Evolutionary conservation across 2,888 invertebrate species (phyloP).

Genomic region (Andrena camellia): DNA sequence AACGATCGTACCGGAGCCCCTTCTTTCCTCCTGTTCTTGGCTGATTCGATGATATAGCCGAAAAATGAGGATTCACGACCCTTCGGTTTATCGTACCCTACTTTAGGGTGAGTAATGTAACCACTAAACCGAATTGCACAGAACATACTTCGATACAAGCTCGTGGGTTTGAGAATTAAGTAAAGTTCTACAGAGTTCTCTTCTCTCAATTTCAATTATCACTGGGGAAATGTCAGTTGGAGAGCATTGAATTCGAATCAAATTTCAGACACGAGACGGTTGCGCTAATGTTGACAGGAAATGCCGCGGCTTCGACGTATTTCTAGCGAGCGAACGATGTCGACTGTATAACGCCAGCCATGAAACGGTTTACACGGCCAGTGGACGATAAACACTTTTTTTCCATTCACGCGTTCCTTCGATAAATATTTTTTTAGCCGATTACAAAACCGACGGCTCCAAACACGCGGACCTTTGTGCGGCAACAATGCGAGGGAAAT

Average conservation of each 20-base stretch:
- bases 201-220: neutral
- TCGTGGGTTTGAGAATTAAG: neutral
- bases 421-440: slow-evolving; percentile 59
- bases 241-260: slow-evolving; percentile 1
- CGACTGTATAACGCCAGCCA: slow-evolving; percentile 7
- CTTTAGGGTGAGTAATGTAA: slow-evolving; percentile 1
- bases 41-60: slow-evolving; percentile 7
- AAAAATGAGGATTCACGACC: neutral
- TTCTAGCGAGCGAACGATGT: neutral
- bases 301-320: slow-evolving; percentile 20
- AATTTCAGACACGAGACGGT: neutral
- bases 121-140: neutral
- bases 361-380: slow-evolving; percentile 40
- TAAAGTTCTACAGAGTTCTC: neutral
- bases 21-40: neutral
- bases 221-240: neutral
- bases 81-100: neutral
- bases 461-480: slow-evolving; percentile 48
- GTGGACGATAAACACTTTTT: slow-evolving; percentile 37
- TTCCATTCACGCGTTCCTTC: slow-evolving; percentile 35
- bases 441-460: slow-evolving; percentile 54
- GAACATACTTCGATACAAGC: neutral
- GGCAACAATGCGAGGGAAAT: slow-evolving; percentile 59
- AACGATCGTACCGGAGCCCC: slow-evolving; percentile 9
- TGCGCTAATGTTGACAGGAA: slow-evolving; percentile 6